phyloP scores from a whole-genome alignment of 1,140 invertebrate genomes.

The Popillia japonica region DNA sequence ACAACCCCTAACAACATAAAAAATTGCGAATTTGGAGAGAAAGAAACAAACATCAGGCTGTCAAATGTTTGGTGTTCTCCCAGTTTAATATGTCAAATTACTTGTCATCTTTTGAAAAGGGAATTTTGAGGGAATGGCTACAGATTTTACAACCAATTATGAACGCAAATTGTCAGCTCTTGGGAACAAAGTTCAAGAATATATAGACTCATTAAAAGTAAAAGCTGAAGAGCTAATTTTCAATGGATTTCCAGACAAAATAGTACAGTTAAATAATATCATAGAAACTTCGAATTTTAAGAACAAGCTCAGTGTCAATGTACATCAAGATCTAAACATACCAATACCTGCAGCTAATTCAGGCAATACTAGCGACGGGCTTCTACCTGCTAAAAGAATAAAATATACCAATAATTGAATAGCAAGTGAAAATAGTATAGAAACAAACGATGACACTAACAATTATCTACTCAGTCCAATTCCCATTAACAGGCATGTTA shows the following conservation, averaged over 20 bases:
- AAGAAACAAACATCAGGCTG: too few relatives aligned
- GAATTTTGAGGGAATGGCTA: conserved; percentile 1
- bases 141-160: not conserved
- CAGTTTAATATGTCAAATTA: not conserved
- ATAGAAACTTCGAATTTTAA: conserved; percentile 78
- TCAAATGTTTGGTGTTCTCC: too few relatives aligned
- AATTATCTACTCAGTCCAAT: conserved; percentile 79
- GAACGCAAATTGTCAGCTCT: not conserved
- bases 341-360: not conserved
- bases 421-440: not conserved
- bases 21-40: too few relatives aligned
- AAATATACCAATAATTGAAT: conserved; percentile 63
- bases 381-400: conserved; percentile 60
- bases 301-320: conserved; percentile 73
- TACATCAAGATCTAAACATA: conserved; percentile 77
- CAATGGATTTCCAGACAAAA: conserved; percentile 39
- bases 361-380: not conserved
- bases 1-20: too few relatives aligned
- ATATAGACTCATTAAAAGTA: conserved; percentile 3
- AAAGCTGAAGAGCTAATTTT: conserved; percentile 42
- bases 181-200: conserved; percentile 16
- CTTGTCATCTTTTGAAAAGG: not conserved
- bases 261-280: conserved; percentile 38
- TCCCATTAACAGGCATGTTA: conserved; percentile 81
- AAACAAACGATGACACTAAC: conserved; percentile 56